Conservation (phyloP, 2,888 invertebrate genomes). For the Synergus umbraculus region DNA sequence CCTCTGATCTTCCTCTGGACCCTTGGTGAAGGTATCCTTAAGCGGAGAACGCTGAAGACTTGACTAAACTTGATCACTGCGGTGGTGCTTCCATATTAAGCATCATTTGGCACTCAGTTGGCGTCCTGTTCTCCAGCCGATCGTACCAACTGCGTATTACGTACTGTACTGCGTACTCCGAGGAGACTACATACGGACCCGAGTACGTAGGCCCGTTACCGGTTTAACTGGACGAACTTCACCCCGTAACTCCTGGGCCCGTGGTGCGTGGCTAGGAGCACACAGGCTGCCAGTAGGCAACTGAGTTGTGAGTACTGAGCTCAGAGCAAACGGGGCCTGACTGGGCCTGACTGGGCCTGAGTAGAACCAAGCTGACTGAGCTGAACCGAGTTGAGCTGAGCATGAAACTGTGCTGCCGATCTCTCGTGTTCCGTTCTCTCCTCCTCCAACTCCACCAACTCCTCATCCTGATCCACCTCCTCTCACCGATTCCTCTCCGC, state of each 20-base stretch:
- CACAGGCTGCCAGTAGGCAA: constrained; percentile 39
- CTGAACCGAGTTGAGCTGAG: constrained; percentile 65
- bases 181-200: constrained; percentile 54
- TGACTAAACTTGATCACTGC: constrained; percentile 20
- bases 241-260: constrained; percentile 40
- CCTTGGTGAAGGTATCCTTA: constrained; percentile 3
- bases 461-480: constrained; percentile 49
- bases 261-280: constrained; percentile 35
- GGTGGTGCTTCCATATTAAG: constrained; percentile 36
- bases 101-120: constrained; percentile 39
- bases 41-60: constrained; percentile 11
- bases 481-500: constrained; percentile 45
- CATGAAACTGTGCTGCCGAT: constrained; percentile 73
- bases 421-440: constrained; percentile 68
- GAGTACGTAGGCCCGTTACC: constrained; percentile 47
- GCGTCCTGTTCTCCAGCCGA: constrained; percentile 42
- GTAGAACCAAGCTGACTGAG: constrained; percentile 57
- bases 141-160: constrained; percentile 57
- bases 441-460: constrained; percentile 42
- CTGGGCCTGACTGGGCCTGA: constrained; percentile 19
- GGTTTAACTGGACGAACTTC: constrained; percentile 40
- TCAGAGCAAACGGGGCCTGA: constrained; percentile 30
- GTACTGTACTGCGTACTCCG: constrained; percentile 59
- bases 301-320: constrained; percentile 18
- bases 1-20: constrained; percentile 4